phyloP scores from a whole-genome alignment of 1,140 invertebrate species.

The Trypoxylus dichotomus region DNA sequence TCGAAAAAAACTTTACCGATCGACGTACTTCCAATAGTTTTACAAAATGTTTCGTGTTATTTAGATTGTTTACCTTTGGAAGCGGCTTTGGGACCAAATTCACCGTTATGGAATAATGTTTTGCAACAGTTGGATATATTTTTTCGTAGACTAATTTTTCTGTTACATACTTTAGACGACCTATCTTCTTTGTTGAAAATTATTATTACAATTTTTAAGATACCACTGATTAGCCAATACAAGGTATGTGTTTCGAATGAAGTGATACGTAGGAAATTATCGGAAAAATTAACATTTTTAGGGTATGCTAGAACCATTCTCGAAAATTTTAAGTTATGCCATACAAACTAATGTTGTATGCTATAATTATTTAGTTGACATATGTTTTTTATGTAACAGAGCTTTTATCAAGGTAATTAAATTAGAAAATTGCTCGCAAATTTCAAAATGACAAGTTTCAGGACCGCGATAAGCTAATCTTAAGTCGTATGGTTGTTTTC shows the following conservation, averaged over 20 bases:
- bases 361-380: slow-evolving; percentile 82
- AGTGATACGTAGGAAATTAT: background rate
- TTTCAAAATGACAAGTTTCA: slow-evolving; percentile 46
- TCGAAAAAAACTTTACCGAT: slow-evolving; percentile 82
- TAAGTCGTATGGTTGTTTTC: slow-evolving; percentile 88
- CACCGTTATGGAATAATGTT: slow-evolving; percentile 75
- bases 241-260: slow-evolving; percentile 62
- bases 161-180: slow-evolving; percentile 73
- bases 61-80: slow-evolving; percentile 90
- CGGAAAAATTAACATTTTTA: slow-evolving; percentile 49
- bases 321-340: slow-evolving; percentile 88
- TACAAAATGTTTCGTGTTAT: slow-evolving; percentile 91
- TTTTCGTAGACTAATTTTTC: slow-evolving; percentile 76
- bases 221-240: slow-evolving; percentile 77
- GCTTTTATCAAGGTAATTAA: slow-evolving; percentile 72
- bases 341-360: slow-evolving; percentile 87
- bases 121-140: slow-evolving; percentile 82
- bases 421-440: background rate
- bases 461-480: slow-evolving; percentile 91
- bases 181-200: slow-evolving; percentile 79
- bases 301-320: slow-evolving; percentile 91
- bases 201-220: slow-evolving; percentile 81
- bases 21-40: slow-evolving; percentile 72
- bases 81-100: slow-evolving; percentile 68
- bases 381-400: slow-evolving; percentile 87